Evolutionary conservation across 1,140 invertebrate genomes (phyloP).

Genomic region (Bombus fervidus): DNA sequence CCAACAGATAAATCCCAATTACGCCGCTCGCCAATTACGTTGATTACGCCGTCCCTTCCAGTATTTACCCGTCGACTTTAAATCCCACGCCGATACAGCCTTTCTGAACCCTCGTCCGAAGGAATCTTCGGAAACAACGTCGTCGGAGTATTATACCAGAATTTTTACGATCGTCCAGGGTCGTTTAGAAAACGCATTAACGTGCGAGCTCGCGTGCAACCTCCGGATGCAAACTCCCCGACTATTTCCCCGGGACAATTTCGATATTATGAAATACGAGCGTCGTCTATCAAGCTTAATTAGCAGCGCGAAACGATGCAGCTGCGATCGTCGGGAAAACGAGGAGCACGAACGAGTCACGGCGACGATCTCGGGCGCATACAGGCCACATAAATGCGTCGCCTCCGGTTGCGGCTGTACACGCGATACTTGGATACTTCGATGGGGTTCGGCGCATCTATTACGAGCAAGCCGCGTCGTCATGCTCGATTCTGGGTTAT

Average conservation of each 20-base stretch:
- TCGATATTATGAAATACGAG: slow-evolving; percentile 66
- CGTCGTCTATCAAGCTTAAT: slow-evolving; percentile 47
- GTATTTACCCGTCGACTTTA: slow-evolving; percentile 33
- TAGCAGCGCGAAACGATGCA: slow-evolving; percentile 45
- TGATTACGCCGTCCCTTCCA: slow-evolving; percentile 10
- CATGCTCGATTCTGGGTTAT: slow-evolving; percentile 62
- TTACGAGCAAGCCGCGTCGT: slow-evolving; percentile 45
- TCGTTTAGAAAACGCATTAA: neutral
- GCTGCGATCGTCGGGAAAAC: slow-evolving; percentile 49
- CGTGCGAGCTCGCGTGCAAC: neutral
- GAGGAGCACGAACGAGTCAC: slow-evolving; percentile 14
- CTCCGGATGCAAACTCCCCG: neutral
- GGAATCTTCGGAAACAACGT: neutral
- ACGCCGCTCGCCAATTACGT: slow-evolving; percentile 24
- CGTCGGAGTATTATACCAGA: neutral
- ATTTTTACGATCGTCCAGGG: slow-evolving; percentile 35
- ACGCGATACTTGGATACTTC: slow-evolving; percentile 42
- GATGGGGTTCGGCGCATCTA: slow-evolving; percentile 39
- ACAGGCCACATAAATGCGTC: neutral
- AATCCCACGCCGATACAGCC: slow-evolving; percentile 27
- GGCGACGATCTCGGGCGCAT: neutral
- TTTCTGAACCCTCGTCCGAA: neutral
- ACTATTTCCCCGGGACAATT: slow-evolving; percentile 14
- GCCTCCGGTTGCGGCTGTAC: slow-evolving; percentile 13
- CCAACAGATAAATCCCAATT: slow-evolving; percentile 62